Evolutionary conservation across 2,888 invertebrate species (phyloP).

Genomic region (Hermodice carunculata): DNA sequence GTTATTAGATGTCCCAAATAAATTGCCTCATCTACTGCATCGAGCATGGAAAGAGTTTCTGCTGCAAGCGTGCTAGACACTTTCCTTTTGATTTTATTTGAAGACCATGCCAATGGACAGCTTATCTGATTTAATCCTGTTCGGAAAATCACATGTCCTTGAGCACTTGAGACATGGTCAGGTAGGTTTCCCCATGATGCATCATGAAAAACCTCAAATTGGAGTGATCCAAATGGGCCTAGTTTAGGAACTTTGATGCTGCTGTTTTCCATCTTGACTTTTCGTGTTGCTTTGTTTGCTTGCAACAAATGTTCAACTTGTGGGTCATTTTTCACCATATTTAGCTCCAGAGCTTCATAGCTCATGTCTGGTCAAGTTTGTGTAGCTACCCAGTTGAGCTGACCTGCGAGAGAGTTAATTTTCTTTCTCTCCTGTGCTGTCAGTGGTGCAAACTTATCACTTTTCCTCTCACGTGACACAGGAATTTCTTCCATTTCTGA

Average conservation of each 20-base stretch:
- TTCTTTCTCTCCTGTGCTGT: background rate
- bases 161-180: background rate
- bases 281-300: background rate
- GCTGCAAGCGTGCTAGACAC: background rate
- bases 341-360: background rate
- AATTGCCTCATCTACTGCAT: background rate
- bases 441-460: background rate
- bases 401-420: background rate
- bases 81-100: background rate
- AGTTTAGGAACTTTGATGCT: background rate
- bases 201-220: background rate
- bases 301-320: background rate
- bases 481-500: background rate
- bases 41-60: background rate
- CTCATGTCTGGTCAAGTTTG: background rate
- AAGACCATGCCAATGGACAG: background rate
- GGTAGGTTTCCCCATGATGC: background rate
- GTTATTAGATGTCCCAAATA: background rate
- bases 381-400: background rate
- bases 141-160: background rate
- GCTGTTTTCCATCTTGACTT: background rate
- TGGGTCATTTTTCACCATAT: background rate
- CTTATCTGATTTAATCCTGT: background rate
- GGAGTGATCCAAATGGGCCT: background rate
- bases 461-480: background rate